A percentile compares a stretch with the other conserved stretches of the same genome.
phyloP scores from a whole-genome alignment of 2,888 invertebrate species.

The Apotomis capreana region DNA sequence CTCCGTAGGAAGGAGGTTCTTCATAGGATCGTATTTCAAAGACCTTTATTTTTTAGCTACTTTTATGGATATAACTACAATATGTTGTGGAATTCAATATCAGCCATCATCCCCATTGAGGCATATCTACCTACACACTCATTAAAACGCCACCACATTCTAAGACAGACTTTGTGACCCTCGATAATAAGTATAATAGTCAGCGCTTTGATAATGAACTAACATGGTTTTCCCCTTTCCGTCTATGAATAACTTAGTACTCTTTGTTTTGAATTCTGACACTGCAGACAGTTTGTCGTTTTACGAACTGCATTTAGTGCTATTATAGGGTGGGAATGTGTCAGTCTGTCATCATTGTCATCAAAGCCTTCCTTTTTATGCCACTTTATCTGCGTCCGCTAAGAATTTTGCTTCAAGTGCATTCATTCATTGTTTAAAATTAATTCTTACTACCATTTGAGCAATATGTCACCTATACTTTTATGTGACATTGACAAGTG shows the following conservation, averaged over 20 bases:
- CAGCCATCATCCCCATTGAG: too few relatives aligned
- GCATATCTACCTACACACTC: too few relatives aligned
- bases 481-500: too few relatives aligned
- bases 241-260: conserved; percentile 54
- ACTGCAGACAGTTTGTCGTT: conserved; percentile 47
- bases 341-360: conserved; percentile 53
- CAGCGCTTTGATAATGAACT: conserved; percentile 7
- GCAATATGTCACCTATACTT: too few relatives aligned
- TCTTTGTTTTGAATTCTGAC: conserved; percentile 41
- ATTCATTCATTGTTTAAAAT: background rate
- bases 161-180: conserved; percentile 8
- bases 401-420: background rate
- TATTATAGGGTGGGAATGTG: conserved; percentile 30
- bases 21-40: too few relatives aligned
- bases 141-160: background rate
- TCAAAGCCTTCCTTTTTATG: conserved; percentile 45
- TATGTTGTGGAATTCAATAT: too few relatives aligned
- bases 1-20: too few relatives aligned
- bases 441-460: too few relatives aligned
- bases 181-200: conserved; percentile 12
- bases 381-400: conserved; percentile 46
- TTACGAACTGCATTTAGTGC: conserved; percentile 46
- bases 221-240: conserved; percentile 38
- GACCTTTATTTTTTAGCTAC: too few relatives aligned
- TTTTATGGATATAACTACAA: too few relatives aligned